A percentile compares a stretch with the other conserved stretches of the same genome.
Conservation (phyloP, 2,113 vertebrate species). For the Nycticryphes semicollaris region DNA sequence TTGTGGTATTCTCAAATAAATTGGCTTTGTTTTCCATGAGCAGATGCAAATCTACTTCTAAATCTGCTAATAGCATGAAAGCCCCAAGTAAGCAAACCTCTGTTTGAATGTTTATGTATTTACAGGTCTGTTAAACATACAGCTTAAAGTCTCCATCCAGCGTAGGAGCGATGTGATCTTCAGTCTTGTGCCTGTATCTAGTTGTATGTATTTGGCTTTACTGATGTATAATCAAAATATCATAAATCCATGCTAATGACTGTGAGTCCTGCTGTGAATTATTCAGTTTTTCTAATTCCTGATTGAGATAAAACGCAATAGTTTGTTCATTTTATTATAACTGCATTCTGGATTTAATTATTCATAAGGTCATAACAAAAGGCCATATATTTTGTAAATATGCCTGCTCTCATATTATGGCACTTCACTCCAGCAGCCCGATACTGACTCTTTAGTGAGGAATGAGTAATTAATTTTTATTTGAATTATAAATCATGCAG, state of each 20-base stretch:
- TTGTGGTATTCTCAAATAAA: background rate
- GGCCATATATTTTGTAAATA: slow-evolving; percentile 14
- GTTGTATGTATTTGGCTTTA: background rate
- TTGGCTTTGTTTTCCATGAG: background rate
- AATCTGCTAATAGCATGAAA: background rate
- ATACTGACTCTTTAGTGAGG: background rate
- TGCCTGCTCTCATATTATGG: background rate
- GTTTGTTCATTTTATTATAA: slow-evolving; percentile 22
- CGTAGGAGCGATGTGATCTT: background rate
- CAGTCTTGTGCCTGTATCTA: background rate
- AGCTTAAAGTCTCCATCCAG: background rate
- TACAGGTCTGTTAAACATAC: background rate
- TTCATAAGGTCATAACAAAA: slow-evolving; percentile 22
- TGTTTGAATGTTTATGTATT: background rate
- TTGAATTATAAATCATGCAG: slow-evolving; percentile 1
- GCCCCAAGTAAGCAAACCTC: background rate
- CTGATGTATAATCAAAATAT: background rate
- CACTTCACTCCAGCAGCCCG: background rate
- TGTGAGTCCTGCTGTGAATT: background rate
- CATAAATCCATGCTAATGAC: background rate
- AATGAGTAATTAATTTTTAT: background rate
- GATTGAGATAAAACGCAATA: slow-evolving; percentile 8
- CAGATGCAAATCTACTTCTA: background rate
- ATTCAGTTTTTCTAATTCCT: background rate
- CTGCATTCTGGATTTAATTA: slow-evolving; percentile 29